These are phyloP conservation scores for Amblyteles armatorius DNA, from an alignment of 2,888 invertebrate genomes.

Conservation along the genomic window DNA sequence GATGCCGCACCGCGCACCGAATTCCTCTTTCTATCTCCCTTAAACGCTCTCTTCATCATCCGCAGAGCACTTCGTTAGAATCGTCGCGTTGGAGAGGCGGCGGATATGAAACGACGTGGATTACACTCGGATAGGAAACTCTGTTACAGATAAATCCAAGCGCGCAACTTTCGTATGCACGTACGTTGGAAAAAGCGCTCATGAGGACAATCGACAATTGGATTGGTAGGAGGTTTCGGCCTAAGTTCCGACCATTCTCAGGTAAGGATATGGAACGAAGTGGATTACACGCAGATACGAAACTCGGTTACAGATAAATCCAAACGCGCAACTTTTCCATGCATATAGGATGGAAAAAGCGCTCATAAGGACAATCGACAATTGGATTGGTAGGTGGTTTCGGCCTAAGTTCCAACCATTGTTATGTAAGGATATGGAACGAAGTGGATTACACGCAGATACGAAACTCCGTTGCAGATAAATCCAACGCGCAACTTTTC, in stretches of 20 bases:
- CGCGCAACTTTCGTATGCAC: slow-evolving; percentile 14
- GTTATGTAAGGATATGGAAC: slow-evolving; percentile 4
- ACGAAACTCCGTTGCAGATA: background rate
- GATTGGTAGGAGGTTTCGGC: too few species aligned
- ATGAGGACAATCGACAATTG: too few species aligned
- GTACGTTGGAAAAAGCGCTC: too few species aligned
- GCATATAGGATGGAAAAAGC: background rate
- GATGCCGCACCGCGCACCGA: slow-evolving; percentile 1
- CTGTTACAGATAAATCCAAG: background rate
- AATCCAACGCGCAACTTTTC: background rate
- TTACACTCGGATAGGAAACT: slow-evolving; percentile 20
- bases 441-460: slow-evolving; percentile 19
- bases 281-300: slow-evolving; percentile 5
- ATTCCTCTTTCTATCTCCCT: slow-evolving; percentile 4
- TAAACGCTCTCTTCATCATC: slow-evolving; percentile 1
- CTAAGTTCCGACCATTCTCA: too few species aligned
- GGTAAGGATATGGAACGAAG: slow-evolving; percentile 27
- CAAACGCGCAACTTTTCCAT: background rate
- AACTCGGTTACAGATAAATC: background rate
- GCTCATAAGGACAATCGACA: too few species aligned
- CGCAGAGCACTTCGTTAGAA: slow-evolving; percentile 56
- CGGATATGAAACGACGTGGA: slow-evolving; percentile 37
- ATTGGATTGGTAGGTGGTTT: too few species aligned
- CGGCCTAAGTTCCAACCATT: too few species aligned
- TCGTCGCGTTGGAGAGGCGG: slow-evolving; percentile 45